Percentiles rank a stretch among this genome's conserved stretches.
Conservation (phyloP, 2,113 vertebrate genomes). For the Dendropsophus ebraccatus region DNA sequence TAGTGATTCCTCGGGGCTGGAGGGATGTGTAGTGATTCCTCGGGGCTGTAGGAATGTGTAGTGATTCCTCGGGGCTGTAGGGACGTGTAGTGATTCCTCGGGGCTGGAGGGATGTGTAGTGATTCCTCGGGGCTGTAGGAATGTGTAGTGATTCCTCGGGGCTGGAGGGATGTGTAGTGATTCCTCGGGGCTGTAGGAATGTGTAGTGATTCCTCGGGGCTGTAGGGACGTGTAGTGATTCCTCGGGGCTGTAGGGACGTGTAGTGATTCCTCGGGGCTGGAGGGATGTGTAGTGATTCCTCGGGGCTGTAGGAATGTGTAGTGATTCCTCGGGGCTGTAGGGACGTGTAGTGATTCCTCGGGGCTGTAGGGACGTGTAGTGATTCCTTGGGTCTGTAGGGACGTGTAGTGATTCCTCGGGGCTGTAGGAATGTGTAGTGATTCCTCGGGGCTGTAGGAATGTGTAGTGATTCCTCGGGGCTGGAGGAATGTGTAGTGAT, state of each 20-base stretch:
- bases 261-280: conserved; percentile 61
- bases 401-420: background rate
- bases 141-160: conserved; percentile 64
- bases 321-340: conserved; percentile 61
- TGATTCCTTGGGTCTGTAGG: conserved; percentile 60
- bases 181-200: conserved; percentile 50
- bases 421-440: conserved; percentile 61
- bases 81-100: conserved; percentile 63
- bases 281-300: background rate
- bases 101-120: conserved; percentile 48
- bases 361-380: conserved; percentile 62
- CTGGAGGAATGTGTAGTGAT: conserved; percentile 60
- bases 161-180: conserved; percentile 37
- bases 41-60: conserved; percentile 54
- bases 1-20: background rate
- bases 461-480: background rate
- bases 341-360: background rate
- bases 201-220: conserved; percentile 63
- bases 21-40: conserved; percentile 63
- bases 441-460: conserved; percentile 60
- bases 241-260: conserved; percentile 62
- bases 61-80: background rate
- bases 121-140: background rate
- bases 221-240: conserved; percentile 6
- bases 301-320: conserved; percentile 63